Base-by-base conservation (phyloP, 2,888 invertebrate genomes). In the Drosophila kambysellisi region DNA sequence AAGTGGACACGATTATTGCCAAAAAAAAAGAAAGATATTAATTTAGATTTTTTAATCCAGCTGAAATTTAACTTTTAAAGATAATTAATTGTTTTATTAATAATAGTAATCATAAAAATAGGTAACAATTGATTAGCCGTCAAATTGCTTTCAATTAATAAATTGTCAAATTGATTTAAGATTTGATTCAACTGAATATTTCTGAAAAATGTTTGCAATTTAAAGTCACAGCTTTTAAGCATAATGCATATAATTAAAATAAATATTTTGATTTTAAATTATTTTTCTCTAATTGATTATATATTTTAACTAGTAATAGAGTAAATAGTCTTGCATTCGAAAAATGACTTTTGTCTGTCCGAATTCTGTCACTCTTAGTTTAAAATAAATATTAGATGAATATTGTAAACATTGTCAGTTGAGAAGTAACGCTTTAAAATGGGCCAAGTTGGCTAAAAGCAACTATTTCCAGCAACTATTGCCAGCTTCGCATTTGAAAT, bases 401-500 rank as follows among this genome's bases (percentile, higher is more conserved):
- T 46, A 15, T 46, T 46, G 46, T 7, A 25, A 12, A 25, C 12
- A 15, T 46, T 25, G 25, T 1, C 20, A 46, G 20, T 25, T 46
- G 15, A 25, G 15, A 46, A 46, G 20, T 4, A 25, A 15, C 12
- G 12, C 46, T 15, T 8, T 25, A 25, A 25, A 25, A 25, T 8
- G 4, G 4, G 7, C 15, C 46, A 46, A 25, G 25, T 46, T 25
- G 25, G 20, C 15, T 54, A 37, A 52, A n/a, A 15, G 37, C 35
- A 30, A 43, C 52, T 32, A 60, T 69, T 53, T 35, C 33, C 69
- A 46, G 65, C 60, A 30, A 43, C 52, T 32, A 60, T 67, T 53
- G 39, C 33, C 69, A 46, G 67, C 58, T 66, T 54, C 54, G 46
- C 65, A 73, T 70, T 70, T 71, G 70, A 60, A 65, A 68, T 63